Base-by-base conservation (phyloP, 2,113 vertebrate species). In the Psittacus erithacus region DNA sequence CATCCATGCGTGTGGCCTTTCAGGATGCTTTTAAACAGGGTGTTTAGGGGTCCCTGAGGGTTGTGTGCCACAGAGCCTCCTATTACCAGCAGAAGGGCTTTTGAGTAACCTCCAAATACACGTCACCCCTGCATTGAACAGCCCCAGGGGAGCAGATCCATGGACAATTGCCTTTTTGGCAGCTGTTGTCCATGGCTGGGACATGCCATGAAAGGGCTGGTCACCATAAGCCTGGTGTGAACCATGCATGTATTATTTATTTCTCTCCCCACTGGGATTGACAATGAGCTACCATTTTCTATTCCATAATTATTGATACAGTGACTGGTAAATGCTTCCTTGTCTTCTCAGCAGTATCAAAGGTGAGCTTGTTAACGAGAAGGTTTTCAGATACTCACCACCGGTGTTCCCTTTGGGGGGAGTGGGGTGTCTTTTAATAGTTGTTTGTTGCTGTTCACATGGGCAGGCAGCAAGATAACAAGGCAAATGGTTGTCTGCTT, bases 361-460 rank as follows among this genome's bases (percentile, higher is more conserved):
- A 91, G 92, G 93, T 96, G 84, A 92, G 62, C 95, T 94, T 93
- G 83, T 57, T 96, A 95, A 86, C 6, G 1, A 95, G 81, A 23
- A 93, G 57, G 49, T 80, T 92, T 92, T 91, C 83, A 89, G 93
- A 78, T 43, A 28, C 28, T 63, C 16, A 0, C 64, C 29, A 35
- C 23, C 4, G 1, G 23, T 8, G 69, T 49, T 93, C 77, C 80
- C 60, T 67, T 82, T 50, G 6, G 5, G 25, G 75, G 1, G 31
- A 82, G 67, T 0, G 0, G 67, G 53, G 59, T 88, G 94, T 49
- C 80, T 59, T 92, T 82, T 89, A 91, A 63, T 91, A 65, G 52
- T 33, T 73, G 38, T 87, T 93, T 96, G 96, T 90, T 94, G 91
- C 88, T 90, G 73, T 19, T 94, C 91, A 70, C 49, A 5, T 74